Evolutionary conservation across 2,113 vertebrate genomes (phyloP).

Genomic region (Caloenas nicobarica): DNA sequence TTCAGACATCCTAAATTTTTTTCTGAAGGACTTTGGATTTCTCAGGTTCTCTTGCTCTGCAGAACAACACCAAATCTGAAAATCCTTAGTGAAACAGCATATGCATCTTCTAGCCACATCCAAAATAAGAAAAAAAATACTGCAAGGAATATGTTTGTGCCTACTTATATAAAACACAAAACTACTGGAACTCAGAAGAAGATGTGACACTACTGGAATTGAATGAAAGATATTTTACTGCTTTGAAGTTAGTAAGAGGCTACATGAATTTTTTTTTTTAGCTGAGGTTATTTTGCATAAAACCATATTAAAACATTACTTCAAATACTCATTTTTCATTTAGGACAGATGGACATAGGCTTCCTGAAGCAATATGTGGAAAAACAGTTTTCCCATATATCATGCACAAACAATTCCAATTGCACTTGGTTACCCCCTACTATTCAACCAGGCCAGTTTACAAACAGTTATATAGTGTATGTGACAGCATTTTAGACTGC

Average conservation of each 20-base stretch:
- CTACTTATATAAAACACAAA: slow-evolving; percentile 6
- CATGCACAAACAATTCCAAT: neutral
- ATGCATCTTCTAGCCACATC: neutral
- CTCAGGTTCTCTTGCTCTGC: neutral
- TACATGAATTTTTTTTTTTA: neutral
- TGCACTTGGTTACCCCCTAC: neutral
- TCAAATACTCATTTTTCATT: neutral
- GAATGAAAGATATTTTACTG: slow-evolving; percentile 13
- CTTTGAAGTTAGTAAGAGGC: slow-evolving; percentile 26
- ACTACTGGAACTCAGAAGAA: neutral
- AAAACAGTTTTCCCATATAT: neutral
- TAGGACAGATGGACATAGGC: neutral
- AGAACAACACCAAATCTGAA: neutral
- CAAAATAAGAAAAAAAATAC: slow-evolving; percentile 2
- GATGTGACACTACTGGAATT: slow-evolving; percentile 23
- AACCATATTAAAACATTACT: slow-evolving; percentile 6
- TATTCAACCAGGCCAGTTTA: neutral
- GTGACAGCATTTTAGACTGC: neutral
- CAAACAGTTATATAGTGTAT: neutral
- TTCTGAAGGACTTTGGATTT: neutral
- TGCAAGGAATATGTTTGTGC: neutral
- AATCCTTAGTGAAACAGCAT: neutral
- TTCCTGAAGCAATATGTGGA: neutral
- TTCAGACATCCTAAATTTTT: neutral
- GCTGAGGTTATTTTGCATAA: neutral